A percentile compares a stretch with the other conserved stretches of the same genome.
Conservation (phyloP, 2,797 vertebrate genomes). For the Rhabdomys pumilio region DNA sequence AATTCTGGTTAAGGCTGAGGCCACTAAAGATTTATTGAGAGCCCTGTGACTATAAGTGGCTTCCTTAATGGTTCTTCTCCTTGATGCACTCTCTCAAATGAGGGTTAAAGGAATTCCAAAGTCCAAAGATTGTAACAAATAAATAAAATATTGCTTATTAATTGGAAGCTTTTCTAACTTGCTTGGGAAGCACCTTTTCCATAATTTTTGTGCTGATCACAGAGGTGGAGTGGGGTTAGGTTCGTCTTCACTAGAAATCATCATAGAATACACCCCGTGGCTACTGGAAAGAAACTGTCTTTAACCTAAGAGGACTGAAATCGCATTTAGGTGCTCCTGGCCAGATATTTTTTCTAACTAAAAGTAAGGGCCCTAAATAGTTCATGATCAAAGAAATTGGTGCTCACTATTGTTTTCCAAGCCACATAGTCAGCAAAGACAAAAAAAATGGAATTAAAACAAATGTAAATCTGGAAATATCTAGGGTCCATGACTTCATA, state of each 20-base stretch:
- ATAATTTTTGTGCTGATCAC: background rate
- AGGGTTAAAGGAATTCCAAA: background rate
- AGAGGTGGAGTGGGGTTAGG: background rate
- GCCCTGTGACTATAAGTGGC: background rate
- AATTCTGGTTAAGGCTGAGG: background rate
- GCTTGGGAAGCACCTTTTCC: background rate
- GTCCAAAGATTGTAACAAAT: background rate
- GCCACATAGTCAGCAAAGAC: background rate
- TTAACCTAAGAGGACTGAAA: background rate
- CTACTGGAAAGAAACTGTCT: background rate
- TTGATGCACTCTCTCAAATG: background rate
- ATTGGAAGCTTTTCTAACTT: background rate
- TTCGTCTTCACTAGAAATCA: background rate
- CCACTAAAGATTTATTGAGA: background rate
- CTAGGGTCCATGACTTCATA: background rate
- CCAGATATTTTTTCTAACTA: background rate
- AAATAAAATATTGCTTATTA: conserved; percentile 11
- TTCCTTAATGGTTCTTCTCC: conserved; percentile 12
- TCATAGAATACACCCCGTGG: background rate
- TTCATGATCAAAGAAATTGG: background rate
- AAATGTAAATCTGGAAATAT: conserved; percentile 1
- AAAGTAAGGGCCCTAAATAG: background rate
- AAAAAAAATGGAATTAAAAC: background rate
- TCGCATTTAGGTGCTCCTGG: background rate
- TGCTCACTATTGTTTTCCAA: background rate